Evolutionary conservation across 2,888 invertebrate species (phyloP).

Genomic region (Troides oblongomaculatus): DNA sequence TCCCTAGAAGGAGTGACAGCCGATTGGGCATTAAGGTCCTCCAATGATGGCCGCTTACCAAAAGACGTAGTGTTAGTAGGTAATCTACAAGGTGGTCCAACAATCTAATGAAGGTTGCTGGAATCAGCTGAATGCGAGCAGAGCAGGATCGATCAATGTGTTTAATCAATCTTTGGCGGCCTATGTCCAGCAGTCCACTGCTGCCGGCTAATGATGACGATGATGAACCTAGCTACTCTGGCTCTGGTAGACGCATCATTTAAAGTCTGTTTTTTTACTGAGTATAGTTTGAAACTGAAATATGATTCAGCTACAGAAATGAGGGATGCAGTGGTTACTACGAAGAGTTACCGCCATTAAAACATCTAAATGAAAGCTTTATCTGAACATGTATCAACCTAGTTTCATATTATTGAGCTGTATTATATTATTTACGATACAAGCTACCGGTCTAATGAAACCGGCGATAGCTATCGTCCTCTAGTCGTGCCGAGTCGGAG

Average conservation of each 20-base stretch:
- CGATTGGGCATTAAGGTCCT: too few relatives aligned
- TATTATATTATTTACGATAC: conserved; percentile 19
- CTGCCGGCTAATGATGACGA: too few relatives aligned
- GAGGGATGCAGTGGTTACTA: too few relatives aligned
- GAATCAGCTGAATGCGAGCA: too few relatives aligned
- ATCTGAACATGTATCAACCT: neutral
- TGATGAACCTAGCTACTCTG: too few relatives aligned
- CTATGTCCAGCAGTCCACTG: neutral
- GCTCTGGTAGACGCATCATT: too few relatives aligned
- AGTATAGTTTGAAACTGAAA: too few relatives aligned
- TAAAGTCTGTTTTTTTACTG: too few relatives aligned
- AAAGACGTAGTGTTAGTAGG: neutral
- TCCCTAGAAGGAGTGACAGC: too few relatives aligned
- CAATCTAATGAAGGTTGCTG: neutral
- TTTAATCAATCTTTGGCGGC: too few relatives aligned
- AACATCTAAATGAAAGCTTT: neutral
- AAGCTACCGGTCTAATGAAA: conserved; percentile 23
- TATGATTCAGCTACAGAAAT: too few relatives aligned
- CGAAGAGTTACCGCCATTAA: neutral
- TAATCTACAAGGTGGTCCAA: neutral
- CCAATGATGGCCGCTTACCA: neutral
- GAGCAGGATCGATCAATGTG: too few relatives aligned
- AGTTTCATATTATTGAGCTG: conserved; percentile 15
- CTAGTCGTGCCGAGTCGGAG: conserved; percentile 22
- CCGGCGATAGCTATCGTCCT: conserved; percentile 12